Conservation (phyloP, 2,113 vertebrate genomes). For the Hydrochoerus hydrochaeris region DNA sequence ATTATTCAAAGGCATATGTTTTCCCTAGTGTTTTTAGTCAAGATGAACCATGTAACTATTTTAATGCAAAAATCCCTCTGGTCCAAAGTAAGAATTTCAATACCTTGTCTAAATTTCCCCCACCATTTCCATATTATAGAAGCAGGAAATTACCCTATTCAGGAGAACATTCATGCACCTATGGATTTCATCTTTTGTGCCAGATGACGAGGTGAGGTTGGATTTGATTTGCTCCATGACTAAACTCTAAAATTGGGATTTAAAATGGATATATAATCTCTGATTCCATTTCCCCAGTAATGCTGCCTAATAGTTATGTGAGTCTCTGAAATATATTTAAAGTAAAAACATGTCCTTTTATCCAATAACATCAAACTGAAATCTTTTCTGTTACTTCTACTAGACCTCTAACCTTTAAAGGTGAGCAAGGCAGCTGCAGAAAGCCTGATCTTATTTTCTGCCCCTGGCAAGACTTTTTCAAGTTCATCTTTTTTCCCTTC, state of each 20-base stretch:
- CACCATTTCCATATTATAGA: slow-evolving; percentile 60
- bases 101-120: slow-evolving; percentile 57
- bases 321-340: slow-evolving; percentile 83
- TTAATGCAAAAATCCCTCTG: slow-evolving; percentile 41
- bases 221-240: slow-evolving; percentile 79
- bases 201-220: slow-evolving; percentile 71
- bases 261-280: slow-evolving; percentile 78
- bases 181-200: slow-evolving; percentile 74
- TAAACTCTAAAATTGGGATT: slow-evolving; percentile 79
- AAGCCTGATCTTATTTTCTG: slow-evolving; percentile 92
- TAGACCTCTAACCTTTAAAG: slow-evolving; percentile 90
- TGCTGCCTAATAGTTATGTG: slow-evolving; percentile 81
- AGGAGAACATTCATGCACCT: slow-evolving; percentile 72
- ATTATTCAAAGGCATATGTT: slow-evolving; percentile 39
- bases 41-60: slow-evolving; percentile 51
- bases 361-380: slow-evolving; percentile 89
- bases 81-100: slow-evolving; percentile 59
- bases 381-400: slow-evolving; percentile 87
- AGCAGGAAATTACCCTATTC: slow-evolving; percentile 70
- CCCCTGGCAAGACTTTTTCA: slow-evolving; percentile 90
- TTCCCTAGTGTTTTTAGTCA: slow-evolving; percentile 58
- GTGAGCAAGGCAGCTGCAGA: slow-evolving; percentile 89
- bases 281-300: slow-evolving; percentile 67
- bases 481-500: slow-evolving; percentile 89
- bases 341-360: slow-evolving; percentile 86